Conservation (phyloP, 2,888 invertebrate genomes). For the Polydesmus complanatus region DNA sequence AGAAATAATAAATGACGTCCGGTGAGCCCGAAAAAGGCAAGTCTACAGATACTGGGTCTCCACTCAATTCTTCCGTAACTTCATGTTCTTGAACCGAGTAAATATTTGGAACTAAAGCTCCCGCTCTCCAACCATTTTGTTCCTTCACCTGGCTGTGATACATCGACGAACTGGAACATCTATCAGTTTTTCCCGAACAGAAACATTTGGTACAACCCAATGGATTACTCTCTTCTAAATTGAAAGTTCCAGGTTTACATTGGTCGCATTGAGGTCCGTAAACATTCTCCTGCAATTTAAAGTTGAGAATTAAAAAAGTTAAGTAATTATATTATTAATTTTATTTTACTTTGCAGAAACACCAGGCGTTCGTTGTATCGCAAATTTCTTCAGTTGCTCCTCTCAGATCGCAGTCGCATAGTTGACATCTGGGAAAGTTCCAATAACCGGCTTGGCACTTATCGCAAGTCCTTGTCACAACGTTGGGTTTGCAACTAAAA, state of each 20-base stretch:
- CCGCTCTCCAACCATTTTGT: conserved; percentile 54
- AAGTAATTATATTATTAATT: not conserved
- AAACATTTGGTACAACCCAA: conserved; percentile 92
- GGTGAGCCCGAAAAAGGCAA: conserved; percentile 7
- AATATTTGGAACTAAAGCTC: conserved; percentile 39
- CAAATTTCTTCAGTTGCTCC: conserved; percentile 79
- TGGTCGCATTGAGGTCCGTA: conserved; percentile 64
- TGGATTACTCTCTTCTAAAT: conserved; percentile 66
- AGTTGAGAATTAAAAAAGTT: not conserved
- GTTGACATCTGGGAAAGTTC: conserved; percentile 75
- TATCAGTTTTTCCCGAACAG: conserved; percentile 85
- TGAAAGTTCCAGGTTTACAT: conserved; percentile 80
- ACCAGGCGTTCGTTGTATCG: conserved; percentile 50
- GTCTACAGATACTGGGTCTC: conserved; percentile 22
- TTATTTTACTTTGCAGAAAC: conserved; percentile 52
- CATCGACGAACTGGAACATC: conserved; percentile 65
- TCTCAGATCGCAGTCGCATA: conserved; percentile 63
- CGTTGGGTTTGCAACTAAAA: conserved; percentile 61
- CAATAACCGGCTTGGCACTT: conserved; percentile 68
- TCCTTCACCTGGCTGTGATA: conserved; percentile 41
- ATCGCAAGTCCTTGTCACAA: conserved; percentile 80
- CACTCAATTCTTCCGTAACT: conserved; percentile 20
- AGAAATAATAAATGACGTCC: conserved; percentile 50
- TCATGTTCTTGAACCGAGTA: conserved; percentile 29
- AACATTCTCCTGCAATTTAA: conserved; percentile 43